A percentile compares a stretch with the other conserved stretches of the same genome.
Conservation (phyloP, 2,113 vertebrate species). For the Hylia prasina region DNA sequence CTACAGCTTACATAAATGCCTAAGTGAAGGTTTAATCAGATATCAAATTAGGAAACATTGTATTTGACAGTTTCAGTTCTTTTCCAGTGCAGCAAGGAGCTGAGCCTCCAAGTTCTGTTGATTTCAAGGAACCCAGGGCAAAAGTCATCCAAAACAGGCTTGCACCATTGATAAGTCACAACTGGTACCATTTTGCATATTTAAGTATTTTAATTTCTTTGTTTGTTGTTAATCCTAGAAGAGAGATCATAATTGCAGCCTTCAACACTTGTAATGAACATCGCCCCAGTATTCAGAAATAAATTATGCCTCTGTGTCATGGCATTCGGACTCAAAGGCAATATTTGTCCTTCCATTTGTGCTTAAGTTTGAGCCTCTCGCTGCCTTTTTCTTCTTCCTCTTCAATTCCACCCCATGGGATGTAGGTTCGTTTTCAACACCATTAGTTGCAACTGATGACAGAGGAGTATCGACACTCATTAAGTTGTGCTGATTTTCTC, state of each 20-base stretch:
- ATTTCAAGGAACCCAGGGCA: background rate
- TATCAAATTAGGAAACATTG: background rate
- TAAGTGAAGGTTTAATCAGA: background rate
- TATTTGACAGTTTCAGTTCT: background rate
- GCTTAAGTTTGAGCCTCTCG: conserved; percentile 44
- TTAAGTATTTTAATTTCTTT: background rate
- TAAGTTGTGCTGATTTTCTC: conserved; percentile 42
- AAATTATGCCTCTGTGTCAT: background rate
- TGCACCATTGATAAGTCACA: background rate
- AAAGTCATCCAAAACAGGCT: background rate
- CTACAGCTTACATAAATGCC: background rate
- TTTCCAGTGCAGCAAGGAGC: background rate
- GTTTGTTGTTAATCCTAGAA: background rate
- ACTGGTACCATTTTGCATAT: background rate
- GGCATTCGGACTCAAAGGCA: conserved; percentile 71
- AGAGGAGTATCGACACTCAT: conserved; percentile 17
- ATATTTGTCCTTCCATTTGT: conserved; percentile 68
- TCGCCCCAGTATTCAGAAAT: background rate
- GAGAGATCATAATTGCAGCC: background rate
- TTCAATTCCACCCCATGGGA: conserved; percentile 44
- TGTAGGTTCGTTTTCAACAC: conserved; percentile 58
- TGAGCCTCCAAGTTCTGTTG: background rate
- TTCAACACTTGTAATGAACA: background rate
- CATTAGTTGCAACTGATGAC: conserved; percentile 36
- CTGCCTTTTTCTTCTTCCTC: conserved; percentile 65